Conservation (phyloP, 2,888 invertebrate genomes). For the Patella ulyssiponensis region DNA sequence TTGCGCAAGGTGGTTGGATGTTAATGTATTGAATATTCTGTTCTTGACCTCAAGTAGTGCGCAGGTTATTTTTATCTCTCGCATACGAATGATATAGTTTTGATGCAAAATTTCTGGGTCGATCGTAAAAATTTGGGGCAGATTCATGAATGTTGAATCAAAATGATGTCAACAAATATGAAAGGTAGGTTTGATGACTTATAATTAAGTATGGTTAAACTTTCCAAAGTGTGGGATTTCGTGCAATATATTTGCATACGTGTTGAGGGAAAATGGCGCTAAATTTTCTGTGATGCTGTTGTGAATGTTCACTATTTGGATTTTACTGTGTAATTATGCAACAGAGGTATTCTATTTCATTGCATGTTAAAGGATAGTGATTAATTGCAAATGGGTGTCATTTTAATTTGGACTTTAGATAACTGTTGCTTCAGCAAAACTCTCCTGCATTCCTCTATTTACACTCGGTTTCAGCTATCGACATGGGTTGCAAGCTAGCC, state of each 20-base stretch:
- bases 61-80: conserved; percentile 59
- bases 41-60: conserved; percentile 56
- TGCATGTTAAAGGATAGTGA: no score
- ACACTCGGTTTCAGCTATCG: no score
- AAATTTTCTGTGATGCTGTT: conserved; percentile 43
- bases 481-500: no score
- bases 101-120: conserved; percentile 58
- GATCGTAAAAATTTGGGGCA: conserved; percentile 58
- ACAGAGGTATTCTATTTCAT: no score
- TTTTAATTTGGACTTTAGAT: no score
- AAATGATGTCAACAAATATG: conserved; percentile 51
- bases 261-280: conserved; percentile 58
- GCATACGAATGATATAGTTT: conserved; percentile 54
- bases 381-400: no score
- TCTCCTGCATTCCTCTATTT: no score
- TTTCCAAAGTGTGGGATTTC: not conserved
- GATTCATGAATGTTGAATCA: conserved; percentile 51
- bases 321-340: no score
- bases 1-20: conserved; percentile 47
- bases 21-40: conserved; percentile 49
- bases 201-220: not conserved
- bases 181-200: conserved; percentile 49
- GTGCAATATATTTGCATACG: conserved; percentile 30
- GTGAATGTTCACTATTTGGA: no score
- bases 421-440: no score